These are phyloP conservation scores for Butorides virescens DNA, from an alignment of 2,113 vertebrate species.

Conservation along the genomic window DNA sequence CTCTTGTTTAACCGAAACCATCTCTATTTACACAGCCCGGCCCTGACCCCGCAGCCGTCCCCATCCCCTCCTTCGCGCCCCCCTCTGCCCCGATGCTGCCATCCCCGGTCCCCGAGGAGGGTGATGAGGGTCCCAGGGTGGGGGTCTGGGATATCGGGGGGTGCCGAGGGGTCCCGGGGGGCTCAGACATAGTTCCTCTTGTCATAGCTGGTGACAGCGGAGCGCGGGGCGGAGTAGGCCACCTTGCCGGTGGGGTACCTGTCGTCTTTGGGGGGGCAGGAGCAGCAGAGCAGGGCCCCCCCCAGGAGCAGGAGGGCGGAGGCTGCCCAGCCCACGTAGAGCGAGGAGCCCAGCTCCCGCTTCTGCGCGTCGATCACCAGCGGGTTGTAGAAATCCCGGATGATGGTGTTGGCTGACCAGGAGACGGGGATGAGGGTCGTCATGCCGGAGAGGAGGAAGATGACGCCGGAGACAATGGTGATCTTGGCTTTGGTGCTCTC, in stretches of 20 bases:
- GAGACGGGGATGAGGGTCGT: conserved; percentile 86
- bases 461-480: conserved; percentile 82
- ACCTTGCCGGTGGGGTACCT: conserved; percentile 79
- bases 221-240: conserved; percentile 84
- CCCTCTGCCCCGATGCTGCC: not conserved
- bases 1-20: conserved; percentile 39
- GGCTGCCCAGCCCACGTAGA: conserved; percentile 92
- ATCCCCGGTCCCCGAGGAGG: not conserved
- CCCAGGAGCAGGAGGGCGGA: conserved; percentile 82
- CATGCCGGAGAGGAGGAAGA: conserved; percentile 83
- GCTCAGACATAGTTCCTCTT: conserved; percentile 92
- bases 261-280: conserved; percentile 85
- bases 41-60: not conserved
- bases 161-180: not conserved
- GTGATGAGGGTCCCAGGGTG: not conserved
- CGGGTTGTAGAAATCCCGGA: conserved; percentile 88
- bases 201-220: conserved; percentile 78
- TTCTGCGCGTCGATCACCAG: conserved; percentile 80
- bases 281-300: conserved; percentile 88
- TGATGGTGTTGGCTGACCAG: conserved; percentile 88
- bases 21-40: conserved; percentile 41
- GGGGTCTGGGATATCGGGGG: not conserved
- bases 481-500: conserved; percentile 84
- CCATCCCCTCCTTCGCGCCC: not conserved
- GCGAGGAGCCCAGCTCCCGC: conserved; percentile 83